Evolutionary conservation across 2,888 invertebrate species (phyloP), one percentile per base, ranked within the genome.

Genomic region (Coelogynopora nodosa): DNA sequence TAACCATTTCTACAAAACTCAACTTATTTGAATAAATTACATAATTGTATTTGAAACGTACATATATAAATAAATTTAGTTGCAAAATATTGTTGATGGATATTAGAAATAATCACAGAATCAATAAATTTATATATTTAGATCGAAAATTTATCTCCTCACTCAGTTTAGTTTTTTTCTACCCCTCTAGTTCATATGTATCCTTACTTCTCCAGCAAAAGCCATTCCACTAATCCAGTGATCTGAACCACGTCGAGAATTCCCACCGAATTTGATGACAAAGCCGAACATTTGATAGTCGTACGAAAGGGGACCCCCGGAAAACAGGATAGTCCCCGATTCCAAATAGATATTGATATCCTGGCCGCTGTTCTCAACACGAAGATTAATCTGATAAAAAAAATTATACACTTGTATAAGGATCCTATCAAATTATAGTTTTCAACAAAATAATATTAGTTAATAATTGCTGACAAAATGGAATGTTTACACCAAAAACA

Each of bases 151-250:
- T n/a, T n/a, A n/a, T n/a, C n/a, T n/a, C n/a, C 49, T 49, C 49
- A 49, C 49, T 49, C 49, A 49, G 49, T 13, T 49, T 5, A 5
- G 10, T 49, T 49, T 49, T 49, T 13, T 13, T 49, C 5, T 18
- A 49, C 49, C 18, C 10, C 18, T 13, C 5, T 5, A 5, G 5
- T 13, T 49, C 49, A 13, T 13, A 13, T 13, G 49, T 49, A 89
- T 90, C 92, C 94, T 94, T 93, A 98, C 98, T 95, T 99, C 98
- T 86, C 97, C 97, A 10, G 98, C 98, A 93, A 98, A 99, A 86
- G 96, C 94, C 91, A 96, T 95, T 89, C 97, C 96, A 91, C 96
- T 97, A 90, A 98, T 96, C 87, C 96, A 96, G 92, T 99, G 98
- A 92, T 99, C 98, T 18, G 98, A 98, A 29, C 98, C 98, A 90